Evolutionary conservation across 2,797 vertebrate species (phyloP).

Genomic region (Sardinella longiceps): DNA sequence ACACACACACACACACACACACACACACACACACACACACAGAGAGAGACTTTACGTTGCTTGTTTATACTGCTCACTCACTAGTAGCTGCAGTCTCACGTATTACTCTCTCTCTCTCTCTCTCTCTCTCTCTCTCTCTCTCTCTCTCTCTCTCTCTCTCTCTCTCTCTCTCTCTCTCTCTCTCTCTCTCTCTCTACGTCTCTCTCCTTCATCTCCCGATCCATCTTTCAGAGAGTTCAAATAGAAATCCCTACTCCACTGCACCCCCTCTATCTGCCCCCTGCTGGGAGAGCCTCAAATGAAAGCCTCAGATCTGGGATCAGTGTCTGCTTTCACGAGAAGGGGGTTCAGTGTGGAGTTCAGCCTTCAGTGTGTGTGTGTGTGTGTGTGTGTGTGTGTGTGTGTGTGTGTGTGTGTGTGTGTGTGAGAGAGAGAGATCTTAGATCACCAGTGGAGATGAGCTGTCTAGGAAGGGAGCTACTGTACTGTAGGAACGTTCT

Average conservation of each 20-base stretch:
- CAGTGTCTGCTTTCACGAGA: not conserved
- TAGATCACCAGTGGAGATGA: not conserved
- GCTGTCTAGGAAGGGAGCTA: not conserved
- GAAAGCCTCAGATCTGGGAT: not conserved
- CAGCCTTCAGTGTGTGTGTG: not conserved
- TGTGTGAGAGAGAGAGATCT: too few relatives aligned
- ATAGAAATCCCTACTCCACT: not conserved
- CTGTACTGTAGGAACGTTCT: too few relatives aligned
- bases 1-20: not conserved
- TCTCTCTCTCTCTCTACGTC: conserved; percentile 27
- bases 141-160: not conserved
- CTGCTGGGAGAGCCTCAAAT: not conserved
- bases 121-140: not conserved
- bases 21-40: not conserved
- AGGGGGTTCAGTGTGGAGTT: not conserved
- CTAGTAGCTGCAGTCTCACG: not conserved
- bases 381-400: not conserved
- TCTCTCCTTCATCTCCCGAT: too few relatives aligned
- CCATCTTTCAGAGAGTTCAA: not conserved
- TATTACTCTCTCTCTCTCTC: not conserved
- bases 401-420: not conserved
- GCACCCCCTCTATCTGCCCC: not conserved
- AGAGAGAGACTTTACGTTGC: not conserved
- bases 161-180: conserved; percentile 32
- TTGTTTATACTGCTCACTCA: too few relatives aligned